These are phyloP conservation scores for Perca flavescens DNA, from an alignment of 2,113 vertebrate genomes.

Conservation along the genomic window DNA sequence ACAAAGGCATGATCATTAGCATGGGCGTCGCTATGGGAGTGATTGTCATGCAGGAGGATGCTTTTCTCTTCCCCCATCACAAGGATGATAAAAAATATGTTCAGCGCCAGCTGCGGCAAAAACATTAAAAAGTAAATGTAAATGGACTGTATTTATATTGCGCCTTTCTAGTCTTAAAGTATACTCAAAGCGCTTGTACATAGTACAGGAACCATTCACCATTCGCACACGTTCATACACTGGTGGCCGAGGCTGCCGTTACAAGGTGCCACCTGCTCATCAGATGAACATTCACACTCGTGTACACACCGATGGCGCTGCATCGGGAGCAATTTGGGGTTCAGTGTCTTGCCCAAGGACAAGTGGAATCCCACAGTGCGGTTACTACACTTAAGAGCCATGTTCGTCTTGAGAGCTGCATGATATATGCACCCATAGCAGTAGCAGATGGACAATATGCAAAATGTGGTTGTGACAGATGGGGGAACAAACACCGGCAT, in stretches of 20 bases:
- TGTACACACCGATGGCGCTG: no score
- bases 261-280: no score
- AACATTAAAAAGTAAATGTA: background rate
- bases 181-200: no score
- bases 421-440: slow-evolving; percentile 28
- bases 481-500: slow-evolving; percentile 7
- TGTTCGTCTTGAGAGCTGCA: slow-evolving; percentile 6
- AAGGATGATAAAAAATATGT: background rate
- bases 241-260: no score
- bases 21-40: background rate
- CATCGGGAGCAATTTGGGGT: no score
- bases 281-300: no score
- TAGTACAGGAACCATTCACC: no score
- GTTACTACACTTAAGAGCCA: background rate
- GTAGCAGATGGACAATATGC: slow-evolving; percentile 30
- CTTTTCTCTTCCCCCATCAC: background rate
- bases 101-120: background rate
- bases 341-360: no score
- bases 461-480: slow-evolving; percentile 1
- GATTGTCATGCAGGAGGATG: background rate
- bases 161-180: no score
- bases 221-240: no score
- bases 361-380: slow-evolving; percentile 9
- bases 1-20: background rate
- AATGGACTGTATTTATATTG: no score